These are phyloP conservation scores for Caradrina clavipalpis DNA, from an alignment of 2,888 invertebrate species.

Conservation along the genomic window DNA sequence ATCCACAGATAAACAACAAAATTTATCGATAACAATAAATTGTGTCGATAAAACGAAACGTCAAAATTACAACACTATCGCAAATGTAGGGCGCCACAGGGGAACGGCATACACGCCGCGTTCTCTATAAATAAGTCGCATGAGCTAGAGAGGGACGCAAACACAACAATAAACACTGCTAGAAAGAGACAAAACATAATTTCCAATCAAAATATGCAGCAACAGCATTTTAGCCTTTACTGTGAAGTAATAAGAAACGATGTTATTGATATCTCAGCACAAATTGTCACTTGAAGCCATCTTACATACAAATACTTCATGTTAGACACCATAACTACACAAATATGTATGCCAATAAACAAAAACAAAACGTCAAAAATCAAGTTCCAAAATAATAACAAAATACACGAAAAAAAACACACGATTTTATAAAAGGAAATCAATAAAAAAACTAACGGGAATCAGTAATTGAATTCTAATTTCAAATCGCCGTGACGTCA, in stretches of 20 bases:
- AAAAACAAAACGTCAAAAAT: conserved; percentile 22
- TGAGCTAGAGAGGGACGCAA: conserved; percentile 73
- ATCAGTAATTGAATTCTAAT: conserved; percentile 54
- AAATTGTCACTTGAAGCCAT: conserved; percentile 60
- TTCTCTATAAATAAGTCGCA: conserved; percentile 83
- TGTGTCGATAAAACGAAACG: conserved; percentile 59
- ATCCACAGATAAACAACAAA: conserved; percentile 14
- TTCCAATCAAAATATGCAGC: conserved; percentile 64
- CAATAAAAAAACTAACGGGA: conserved; percentile 53
- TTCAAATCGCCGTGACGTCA: conserved; percentile 69
- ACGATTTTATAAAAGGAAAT: conserved; percentile 14
- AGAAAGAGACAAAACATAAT: conserved; percentile 74
- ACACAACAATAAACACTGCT: conserved; percentile 62
- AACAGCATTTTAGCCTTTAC: conserved; percentile 70
- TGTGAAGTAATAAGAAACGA: conserved; percentile 64
- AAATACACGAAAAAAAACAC: conserved; percentile 11
- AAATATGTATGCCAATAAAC: conserved; percentile 36
- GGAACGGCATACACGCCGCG: conserved; percentile 77
- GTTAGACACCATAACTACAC: conserved; percentile 29
- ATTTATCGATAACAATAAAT: conserved; percentile 47
- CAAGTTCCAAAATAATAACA: conserved; percentile 22
- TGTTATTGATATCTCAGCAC: conserved; percentile 50
- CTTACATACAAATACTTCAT: conserved; percentile 51
- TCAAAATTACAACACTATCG: conserved; percentile 72
- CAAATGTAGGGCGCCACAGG: conserved; percentile 84